Evolutionary conservation across 2,888 invertebrate species (phyloP).

Genomic region (Plutella xylostella): DNA sequence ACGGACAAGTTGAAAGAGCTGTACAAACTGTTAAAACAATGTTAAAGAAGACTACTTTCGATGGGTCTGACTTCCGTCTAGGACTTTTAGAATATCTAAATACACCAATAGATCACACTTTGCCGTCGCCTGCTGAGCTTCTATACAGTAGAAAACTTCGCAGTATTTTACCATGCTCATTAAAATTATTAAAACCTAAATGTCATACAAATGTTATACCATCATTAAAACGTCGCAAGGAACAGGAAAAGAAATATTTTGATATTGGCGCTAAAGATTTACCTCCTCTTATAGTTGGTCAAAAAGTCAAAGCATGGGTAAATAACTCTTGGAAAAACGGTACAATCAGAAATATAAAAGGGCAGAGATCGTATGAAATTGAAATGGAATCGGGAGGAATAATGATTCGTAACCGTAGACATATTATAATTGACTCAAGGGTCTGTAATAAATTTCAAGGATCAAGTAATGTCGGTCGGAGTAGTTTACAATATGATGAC

Average conservation of each 20-base stretch:
- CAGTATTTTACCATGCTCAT: constrained; percentile 1
- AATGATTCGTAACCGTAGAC: too few species aligned
- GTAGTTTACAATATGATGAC: too few species aligned
- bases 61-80: constrained; percentile 2
- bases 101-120: constrained; percentile 5
- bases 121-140: constrained; percentile 9
- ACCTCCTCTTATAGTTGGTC: neutral
- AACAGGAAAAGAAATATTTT: neutral
- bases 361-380: too few species aligned
- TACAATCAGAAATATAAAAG: too few species aligned
- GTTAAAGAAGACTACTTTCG: constrained; percentile 13
- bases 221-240: neutral
- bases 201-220: too few species aligned
- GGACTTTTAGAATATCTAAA: constrained; percentile 9
- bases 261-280: neutral
- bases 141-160: constrained; percentile 4
- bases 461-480: too few species aligned
- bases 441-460: too few species aligned
- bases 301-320: too few species aligned
- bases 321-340: too few species aligned
- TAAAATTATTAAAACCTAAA: constrained; percentile 1
- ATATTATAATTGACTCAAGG: too few species aligned
- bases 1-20: constrained; percentile 15
- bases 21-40: constrained; percentile 17
- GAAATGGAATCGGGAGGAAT: too few species aligned